Evolutionary conservation across 2,797 vertebrate species (phyloP).

Genomic region (Emydoidea blandingii): DNA sequence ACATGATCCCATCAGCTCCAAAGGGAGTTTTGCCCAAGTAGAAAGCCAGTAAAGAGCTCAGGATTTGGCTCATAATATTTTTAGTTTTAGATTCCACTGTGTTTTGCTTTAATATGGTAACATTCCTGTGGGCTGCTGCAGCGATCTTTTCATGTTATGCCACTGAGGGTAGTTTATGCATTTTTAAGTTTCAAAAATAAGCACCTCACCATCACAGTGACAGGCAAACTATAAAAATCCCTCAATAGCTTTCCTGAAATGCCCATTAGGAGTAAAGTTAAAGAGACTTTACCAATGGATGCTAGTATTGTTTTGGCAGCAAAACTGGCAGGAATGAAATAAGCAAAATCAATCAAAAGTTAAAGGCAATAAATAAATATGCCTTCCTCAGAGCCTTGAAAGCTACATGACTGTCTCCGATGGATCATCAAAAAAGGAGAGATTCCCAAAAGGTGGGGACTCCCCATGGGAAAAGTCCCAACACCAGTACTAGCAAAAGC

Average conservation of each 20-base stretch:
- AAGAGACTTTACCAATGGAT: not conserved
- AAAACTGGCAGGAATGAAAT: not conserved
- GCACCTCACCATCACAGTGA: not conserved
- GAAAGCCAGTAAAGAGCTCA: not conserved
- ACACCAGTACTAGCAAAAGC: not conserved
- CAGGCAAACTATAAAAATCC: not conserved
- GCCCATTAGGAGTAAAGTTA: not conserved
- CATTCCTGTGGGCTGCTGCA: not conserved
- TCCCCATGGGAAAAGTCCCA: not conserved
- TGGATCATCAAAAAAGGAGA: not conserved
- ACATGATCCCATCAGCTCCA: not conserved
- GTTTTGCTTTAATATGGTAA: not conserved
- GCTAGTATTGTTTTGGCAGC: not conserved
- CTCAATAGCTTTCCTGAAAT: not conserved
- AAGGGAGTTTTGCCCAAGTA: not conserved
- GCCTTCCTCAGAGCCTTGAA: not conserved
- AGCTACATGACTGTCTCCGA: not conserved
- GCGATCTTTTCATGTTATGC: not conserved
- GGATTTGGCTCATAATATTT: not conserved
- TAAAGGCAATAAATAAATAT: not conserved
- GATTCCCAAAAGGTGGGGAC: not conserved
- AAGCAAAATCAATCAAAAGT: constrained; percentile 15
- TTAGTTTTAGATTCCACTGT: not conserved
- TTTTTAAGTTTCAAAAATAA: not conserved
- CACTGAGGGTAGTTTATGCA: not conserved